phyloP scores from a whole-genome alignment of 2,888 invertebrate genomes.

The Diogma glabrata region DNA sequence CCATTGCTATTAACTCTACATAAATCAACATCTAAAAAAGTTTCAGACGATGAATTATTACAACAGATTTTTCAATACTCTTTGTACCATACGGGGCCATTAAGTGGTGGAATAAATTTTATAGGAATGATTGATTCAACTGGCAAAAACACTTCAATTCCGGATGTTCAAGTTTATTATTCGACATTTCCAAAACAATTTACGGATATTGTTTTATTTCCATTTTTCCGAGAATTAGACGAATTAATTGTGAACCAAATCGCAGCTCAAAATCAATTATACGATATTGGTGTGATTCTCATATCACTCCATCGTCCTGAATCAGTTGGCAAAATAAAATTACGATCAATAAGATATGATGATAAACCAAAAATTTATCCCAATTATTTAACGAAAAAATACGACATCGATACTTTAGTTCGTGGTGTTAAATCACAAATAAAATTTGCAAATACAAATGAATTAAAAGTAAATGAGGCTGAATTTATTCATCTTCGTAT shows the following conservation, averaged over 20 bases:
- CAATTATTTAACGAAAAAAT: constrained; percentile 40
- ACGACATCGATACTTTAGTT: constrained; percentile 34
- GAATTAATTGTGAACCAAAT: constrained; percentile 5
- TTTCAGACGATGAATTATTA: constrained; percentile 17
- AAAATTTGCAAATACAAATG: constrained; percentile 32
- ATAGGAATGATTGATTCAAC: constrained; percentile 15
- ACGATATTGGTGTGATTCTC: constrained; percentile 19
- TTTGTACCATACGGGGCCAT: constrained; percentile 38
- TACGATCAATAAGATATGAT: constrained; percentile 39
- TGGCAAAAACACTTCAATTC: constrained; percentile 32
- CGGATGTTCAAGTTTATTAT: constrained; percentile 41
- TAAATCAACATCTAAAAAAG: constrained; percentile 19
- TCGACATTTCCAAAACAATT: constrained; percentile 26
- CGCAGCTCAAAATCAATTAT: not conserved
- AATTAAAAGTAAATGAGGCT: constrained; percentile 34
- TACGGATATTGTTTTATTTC: constrained; percentile 23
- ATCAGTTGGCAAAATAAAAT: constrained; percentile 38
- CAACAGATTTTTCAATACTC: constrained; percentile 37
- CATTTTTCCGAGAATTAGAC: constrained; percentile 19
- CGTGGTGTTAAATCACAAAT: constrained; percentile 30
- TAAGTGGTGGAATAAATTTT: constrained; percentile 32
- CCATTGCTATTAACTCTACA: constrained; percentile 34
- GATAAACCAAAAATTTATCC: constrained; percentile 44
- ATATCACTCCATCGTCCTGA: constrained; percentile 30
- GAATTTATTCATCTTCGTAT: constrained; percentile 51